Percentiles rank a stretch among this genome's conserved stretches.
Evolutionary conservation across 2,888 invertebrate genomes (phyloP).

Genomic region (Cantharis flavilabris): DNA sequence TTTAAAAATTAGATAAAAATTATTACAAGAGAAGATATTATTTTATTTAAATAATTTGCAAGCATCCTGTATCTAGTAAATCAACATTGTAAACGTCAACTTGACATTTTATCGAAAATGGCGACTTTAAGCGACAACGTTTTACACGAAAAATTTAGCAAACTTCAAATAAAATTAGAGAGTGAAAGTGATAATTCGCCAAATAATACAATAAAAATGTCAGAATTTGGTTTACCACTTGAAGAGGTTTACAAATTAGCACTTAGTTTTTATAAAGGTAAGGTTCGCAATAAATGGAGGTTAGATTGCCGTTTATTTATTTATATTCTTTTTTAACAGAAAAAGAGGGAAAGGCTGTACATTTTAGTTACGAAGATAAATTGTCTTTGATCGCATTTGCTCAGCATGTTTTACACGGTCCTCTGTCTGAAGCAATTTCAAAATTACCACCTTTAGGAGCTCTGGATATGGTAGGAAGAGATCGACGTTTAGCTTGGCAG

Average conservation of each 20-base stretch:
- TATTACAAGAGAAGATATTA: not conserved
- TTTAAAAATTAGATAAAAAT: too few relatives aligned
- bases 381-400: slow-evolving; percentile 89
- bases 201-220: slow-evolving; percentile 31
- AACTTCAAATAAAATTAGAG: slow-evolving; percentile 39
- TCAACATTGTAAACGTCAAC: not conserved
- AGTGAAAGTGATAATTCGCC: slow-evolving; percentile 24
- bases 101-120: not conserved
- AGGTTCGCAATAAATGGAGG: not conserved
- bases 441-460: slow-evolving; percentile 82
- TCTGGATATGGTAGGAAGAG: slow-evolving; percentile 92
- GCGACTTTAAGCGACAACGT: not conserved
- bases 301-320: slow-evolving; percentile 15
- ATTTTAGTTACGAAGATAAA: slow-evolving; percentile 92
- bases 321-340: slow-evolving; percentile 62
- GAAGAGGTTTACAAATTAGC: slow-evolving; percentile 88
- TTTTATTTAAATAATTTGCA: not conserved
- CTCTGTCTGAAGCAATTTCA: slow-evolving; percentile 71
- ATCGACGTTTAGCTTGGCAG: slow-evolving; percentile 93
- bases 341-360: slow-evolving; percentile 96
- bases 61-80: not conserved
- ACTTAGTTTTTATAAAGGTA: slow-evolving; percentile 92
- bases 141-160: slow-evolving; percentile 43
- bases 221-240: slow-evolving; percentile 70
- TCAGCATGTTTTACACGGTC: slow-evolving; percentile 88